Percentiles rank a stretch among this genome's conserved stretches.
Conservation (phyloP, 2,888 invertebrate species). For the Gortyna flavago region DNA sequence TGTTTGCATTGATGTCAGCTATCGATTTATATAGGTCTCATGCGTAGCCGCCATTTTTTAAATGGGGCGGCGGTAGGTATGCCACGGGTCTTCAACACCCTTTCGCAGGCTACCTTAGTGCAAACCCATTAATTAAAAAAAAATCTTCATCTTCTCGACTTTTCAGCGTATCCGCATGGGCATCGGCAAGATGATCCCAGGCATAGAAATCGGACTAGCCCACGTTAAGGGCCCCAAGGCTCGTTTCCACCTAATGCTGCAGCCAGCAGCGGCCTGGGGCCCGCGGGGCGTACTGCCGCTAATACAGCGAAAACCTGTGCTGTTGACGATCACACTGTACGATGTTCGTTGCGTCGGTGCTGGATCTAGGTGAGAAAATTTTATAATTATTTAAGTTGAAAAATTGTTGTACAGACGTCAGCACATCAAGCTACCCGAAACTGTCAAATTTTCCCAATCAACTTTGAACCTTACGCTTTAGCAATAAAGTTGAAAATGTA, state of each 20-base stretch:
- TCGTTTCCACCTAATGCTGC: conserved; percentile 77
- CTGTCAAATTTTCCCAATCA: too few relatives aligned
- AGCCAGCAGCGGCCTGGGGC: conserved; percentile 82
- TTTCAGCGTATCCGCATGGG: conserved; percentile 76
- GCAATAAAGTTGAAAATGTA: too few relatives aligned
- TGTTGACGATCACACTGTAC: conserved; percentile 80
- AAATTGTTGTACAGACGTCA: background rate
- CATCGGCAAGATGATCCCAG: conserved; percentile 75
- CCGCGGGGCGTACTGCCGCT: conserved; percentile 77
- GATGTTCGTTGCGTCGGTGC: conserved; percentile 75
- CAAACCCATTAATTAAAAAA: background rate
- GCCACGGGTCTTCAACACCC: too few relatives aligned
- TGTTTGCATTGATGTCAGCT: too few relatives aligned
- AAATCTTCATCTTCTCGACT: background rate
- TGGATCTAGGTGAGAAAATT: conserved; percentile 73
- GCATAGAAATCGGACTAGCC: conserved; percentile 80
- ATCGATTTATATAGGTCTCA: too few relatives aligned
- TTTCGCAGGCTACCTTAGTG: too few relatives aligned
- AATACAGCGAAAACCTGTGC: conserved; percentile 77
- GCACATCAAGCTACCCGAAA: too few relatives aligned
- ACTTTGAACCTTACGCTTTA: too few relatives aligned
- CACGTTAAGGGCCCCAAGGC: conserved; percentile 79
- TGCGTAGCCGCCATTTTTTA: too few relatives aligned
- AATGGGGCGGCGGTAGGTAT: too few relatives aligned
- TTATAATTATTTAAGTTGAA: background rate